These are phyloP conservation scores for Polietes domitor DNA, from an alignment of 2,888 invertebrate genomes.

Conservation along the genomic window DNA sequence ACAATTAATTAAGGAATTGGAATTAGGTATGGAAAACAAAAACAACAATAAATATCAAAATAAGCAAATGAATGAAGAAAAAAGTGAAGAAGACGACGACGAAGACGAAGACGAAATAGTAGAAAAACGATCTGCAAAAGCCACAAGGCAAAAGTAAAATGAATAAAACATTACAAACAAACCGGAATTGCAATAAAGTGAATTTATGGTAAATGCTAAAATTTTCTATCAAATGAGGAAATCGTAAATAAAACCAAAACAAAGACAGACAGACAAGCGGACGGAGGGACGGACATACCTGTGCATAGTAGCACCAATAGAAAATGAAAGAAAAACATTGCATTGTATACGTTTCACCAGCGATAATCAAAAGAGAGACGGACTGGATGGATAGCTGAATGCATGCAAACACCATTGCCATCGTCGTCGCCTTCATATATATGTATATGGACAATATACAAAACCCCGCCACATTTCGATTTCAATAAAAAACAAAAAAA, in stretches of 20 bases:
- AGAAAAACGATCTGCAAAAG: conserved; percentile 46
- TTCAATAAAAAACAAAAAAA: not conserved
- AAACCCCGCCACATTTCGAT: no score
- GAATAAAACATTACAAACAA: conserved; percentile 66
- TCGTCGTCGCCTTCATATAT: no score
- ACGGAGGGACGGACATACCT: not conserved
- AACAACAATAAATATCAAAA: not conserved
- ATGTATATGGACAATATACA: no score
- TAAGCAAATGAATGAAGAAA: conserved; percentile 58
- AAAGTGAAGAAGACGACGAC: conserved; percentile 32
- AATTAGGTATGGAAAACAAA: conserved; percentile 41
- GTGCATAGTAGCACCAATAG: not conserved
- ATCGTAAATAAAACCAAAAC: conserved; percentile 45
- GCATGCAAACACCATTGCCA: no score
- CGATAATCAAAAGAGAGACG: not conserved
- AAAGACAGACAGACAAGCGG: not conserved
- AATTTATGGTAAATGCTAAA: conserved; percentile 75
- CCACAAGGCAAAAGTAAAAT: conserved; percentile 64
- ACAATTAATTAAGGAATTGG: conserved; percentile 53
- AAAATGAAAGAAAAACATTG: conserved; percentile 1
- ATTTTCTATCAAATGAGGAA: conserved; percentile 71
- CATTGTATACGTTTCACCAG: not conserved
- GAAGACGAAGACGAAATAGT: not conserved
- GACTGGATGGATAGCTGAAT: no score
- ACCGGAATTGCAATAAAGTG: conserved; percentile 68